A percentile compares a stretch with the other conserved stretches of the same genome.
These are phyloP conservation scores for Poeciliopsis gracilis DNA, from an alignment of 2,797 vertebrate genomes.

Conservation along the genomic window DNA sequence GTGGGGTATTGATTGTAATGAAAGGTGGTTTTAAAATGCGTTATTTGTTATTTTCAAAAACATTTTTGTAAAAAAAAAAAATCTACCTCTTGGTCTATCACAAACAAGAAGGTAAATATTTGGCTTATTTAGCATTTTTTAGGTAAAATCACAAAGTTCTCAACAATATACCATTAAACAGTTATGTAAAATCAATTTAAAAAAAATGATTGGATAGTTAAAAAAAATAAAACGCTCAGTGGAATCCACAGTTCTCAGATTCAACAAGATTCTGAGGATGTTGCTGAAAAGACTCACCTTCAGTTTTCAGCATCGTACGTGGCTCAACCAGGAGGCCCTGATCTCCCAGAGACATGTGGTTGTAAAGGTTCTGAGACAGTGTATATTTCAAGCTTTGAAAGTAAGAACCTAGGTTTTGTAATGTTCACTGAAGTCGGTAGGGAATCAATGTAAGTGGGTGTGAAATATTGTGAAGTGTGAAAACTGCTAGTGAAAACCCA, in stretches of 20 bases:
- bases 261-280: neutral
- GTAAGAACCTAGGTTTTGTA: neutral
- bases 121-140: neutral
- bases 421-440: neutral
- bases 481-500: neutral
- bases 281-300: neutral
- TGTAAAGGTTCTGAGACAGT: neutral
- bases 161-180: neutral
- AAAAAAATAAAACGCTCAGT: neutral
- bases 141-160: neutral
- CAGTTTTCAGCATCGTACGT: neutral
- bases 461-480: neutral
- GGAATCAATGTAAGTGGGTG: neutral
- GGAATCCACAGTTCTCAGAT: neutral
- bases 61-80: neutral
- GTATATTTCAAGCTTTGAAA: neutral
- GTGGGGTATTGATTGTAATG: neutral
- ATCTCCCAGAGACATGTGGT: neutral
- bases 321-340: neutral
- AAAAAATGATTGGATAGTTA: neutral
- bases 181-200: neutral
- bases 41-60: neutral
- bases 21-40: neutral
- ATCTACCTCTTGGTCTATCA: neutral
- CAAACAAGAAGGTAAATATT: neutral